Conservation (phyloP, 2,888 invertebrate species). For the Clanis bilineata region DNA sequence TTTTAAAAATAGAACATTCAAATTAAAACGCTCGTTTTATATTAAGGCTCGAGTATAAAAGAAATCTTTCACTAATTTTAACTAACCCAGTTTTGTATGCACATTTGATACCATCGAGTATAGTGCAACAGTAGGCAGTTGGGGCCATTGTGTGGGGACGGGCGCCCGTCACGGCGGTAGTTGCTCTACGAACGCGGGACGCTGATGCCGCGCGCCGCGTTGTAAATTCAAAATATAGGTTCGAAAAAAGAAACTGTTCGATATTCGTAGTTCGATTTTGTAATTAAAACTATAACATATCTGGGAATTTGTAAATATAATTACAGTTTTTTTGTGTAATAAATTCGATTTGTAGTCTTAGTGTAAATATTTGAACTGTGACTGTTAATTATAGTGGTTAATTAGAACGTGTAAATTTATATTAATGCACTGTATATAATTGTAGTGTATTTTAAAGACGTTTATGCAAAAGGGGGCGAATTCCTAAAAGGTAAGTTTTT, state of each 20-base stretch:
- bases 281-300: background rate
- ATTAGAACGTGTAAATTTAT: background rate
- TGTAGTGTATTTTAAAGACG: background rate
- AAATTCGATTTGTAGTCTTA: background rate
- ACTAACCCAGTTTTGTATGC: conserved; percentile 44
- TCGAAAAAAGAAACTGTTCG: background rate
- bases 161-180: conserved; percentile 34
- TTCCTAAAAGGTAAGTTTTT: background rate
- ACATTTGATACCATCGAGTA: conserved; percentile 36
- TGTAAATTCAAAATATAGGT: conserved; percentile 1
- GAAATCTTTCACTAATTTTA: conserved; percentile 41
- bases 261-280: background rate
- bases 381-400: background rate
- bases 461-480: background rate
- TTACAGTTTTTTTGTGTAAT: background rate
- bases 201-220: conserved; percentile 17
- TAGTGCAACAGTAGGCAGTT: conserved; percentile 39
- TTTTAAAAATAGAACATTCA: background rate
- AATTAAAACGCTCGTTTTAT: background rate
- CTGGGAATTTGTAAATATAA: background rate
- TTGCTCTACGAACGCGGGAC: conserved; percentile 56
- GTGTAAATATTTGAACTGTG: background rate
- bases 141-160: conserved; percentile 38
- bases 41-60: background rate
- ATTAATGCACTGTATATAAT: background rate